These are phyloP conservation scores for Narcine bancroftii DNA, from an alignment of 2,113 vertebrate genomes.

Conservation along the genomic window DNA sequence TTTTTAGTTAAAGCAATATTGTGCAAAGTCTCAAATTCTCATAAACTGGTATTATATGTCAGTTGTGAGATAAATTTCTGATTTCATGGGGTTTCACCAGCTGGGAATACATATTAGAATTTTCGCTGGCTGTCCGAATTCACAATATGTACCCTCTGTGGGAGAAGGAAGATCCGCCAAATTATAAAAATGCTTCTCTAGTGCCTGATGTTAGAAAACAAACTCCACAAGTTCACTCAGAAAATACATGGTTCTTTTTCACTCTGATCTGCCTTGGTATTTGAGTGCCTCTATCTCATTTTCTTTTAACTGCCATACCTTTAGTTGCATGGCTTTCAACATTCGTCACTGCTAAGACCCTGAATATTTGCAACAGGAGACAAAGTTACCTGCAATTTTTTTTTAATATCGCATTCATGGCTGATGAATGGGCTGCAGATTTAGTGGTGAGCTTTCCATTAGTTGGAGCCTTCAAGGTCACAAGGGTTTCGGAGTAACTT, in stretches of 20 bases:
- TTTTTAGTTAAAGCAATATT: neutral
- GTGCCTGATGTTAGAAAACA: neutral
- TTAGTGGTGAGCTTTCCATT: neutral
- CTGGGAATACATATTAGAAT: conserved; percentile 17
- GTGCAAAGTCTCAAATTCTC: neutral
- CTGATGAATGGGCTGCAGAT: neutral
- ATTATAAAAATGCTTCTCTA: neutral
- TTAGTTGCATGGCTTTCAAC: neutral
- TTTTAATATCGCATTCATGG: neutral
- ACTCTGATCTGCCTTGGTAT: neutral
- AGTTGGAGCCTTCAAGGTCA: neutral
- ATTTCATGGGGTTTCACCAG: conserved; percentile 31
- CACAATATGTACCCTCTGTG: neutral
- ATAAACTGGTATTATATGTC: conserved; percentile 8
- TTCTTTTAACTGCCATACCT: neutral
- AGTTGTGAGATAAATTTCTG: neutral
- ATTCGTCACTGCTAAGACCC: neutral
- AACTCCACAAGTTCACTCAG: neutral
- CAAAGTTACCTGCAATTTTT: neutral
- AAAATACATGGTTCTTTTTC: neutral
- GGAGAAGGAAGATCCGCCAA: neutral
- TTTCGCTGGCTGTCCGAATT: conserved; percentile 29
- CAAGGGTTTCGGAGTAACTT: neutral
- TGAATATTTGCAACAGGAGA: neutral
- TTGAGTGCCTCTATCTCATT: neutral